A percentile compares a stretch with the other conserved stretches of the same genome.
These are phyloP conservation scores for Drosophila equinoxialis DNA, from an alignment of 1,140 invertebrate genomes.

Conservation along the genomic window DNA sequence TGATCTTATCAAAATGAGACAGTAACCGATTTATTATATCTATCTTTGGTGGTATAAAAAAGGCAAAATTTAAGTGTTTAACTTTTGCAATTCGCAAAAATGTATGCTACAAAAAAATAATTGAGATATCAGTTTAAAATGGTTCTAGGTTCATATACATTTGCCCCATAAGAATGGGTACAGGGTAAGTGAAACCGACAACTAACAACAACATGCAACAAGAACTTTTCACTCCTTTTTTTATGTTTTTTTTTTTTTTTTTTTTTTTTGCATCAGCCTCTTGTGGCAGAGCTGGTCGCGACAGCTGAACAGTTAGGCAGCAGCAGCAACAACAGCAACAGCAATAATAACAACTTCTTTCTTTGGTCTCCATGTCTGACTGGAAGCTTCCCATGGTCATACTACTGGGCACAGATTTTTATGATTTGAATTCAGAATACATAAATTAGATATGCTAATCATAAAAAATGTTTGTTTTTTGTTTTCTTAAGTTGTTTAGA, in stretches of 20 bases:
- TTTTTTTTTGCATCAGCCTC: conserved; percentile 25
- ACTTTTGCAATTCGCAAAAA: not conserved
- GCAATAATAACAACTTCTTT: not conserved
- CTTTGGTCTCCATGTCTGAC: conserved; percentile 52
- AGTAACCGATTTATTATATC: no score
- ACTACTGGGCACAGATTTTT: not conserved
- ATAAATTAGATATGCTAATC: not conserved
- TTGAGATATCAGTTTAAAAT: no score
- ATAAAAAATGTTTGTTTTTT: not conserved
- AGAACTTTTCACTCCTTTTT: conserved; percentile 14
- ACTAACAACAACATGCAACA: conserved; percentile 35
- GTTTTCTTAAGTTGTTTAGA: no score
- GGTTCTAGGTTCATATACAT: not conserved
- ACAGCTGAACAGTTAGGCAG: conserved; percentile 34
- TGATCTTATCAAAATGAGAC: no score
- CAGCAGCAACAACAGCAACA: conserved; percentile 20
- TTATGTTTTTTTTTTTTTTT: conserved; percentile 19
- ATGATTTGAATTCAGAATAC: conserved; percentile 1
- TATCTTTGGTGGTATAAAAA: no score
- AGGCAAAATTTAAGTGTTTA: no score
- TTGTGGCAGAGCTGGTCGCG: conserved; percentile 30
- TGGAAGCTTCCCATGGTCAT: not conserved
- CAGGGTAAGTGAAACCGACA: not conserved
- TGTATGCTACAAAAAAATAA: not conserved
- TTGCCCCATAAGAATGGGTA: not conserved